phyloP scores from a whole-genome alignment of 2,113 vertebrate species.

The Syngnathoides biaculeatus region DNA sequence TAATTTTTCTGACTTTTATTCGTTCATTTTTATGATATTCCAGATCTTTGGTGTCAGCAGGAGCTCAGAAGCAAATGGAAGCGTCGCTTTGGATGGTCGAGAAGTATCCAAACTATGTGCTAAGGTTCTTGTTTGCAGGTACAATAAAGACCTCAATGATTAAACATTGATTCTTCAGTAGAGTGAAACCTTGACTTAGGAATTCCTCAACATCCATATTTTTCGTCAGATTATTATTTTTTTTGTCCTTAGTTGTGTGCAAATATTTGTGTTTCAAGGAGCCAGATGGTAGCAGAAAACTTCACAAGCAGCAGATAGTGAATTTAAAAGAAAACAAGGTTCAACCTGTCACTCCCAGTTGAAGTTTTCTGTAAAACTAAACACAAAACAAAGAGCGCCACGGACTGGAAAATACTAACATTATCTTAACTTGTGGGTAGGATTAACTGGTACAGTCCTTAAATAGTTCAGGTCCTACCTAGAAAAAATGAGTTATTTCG shows the following conservation, averaged over 20 bases:
- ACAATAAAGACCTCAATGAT: not conserved
- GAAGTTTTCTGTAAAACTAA: not conserved
- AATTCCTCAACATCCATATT: not conserved
- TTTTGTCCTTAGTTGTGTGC: no score
- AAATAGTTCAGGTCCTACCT: no score
- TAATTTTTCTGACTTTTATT: not conserved
- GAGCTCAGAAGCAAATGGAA: constrained; percentile 49
- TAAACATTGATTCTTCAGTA: not conserved
- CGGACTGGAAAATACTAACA: not conserved
- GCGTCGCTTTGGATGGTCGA: constrained; percentile 62
- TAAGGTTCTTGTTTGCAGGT: constrained; percentile 67
- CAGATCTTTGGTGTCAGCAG: constrained; percentile 58
- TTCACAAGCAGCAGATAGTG: not conserved
- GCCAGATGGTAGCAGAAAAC: not conserved
- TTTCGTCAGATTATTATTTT: not conserved
- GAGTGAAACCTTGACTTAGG: not conserved
- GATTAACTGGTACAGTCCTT: no score
- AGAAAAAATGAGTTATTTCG: no score
- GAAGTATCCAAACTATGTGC: constrained; percentile 58
- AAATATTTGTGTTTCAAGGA: not conserved
- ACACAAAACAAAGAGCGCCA: not conserved
- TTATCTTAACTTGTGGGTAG: no score
- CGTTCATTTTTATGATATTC: not conserved
- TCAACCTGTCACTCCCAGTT: not conserved
- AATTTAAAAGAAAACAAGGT: no score